These are phyloP conservation scores for Mustelus asterias DNA, from an alignment of 2,113 vertebrate genomes.

Conservation along the genomic window DNA sequence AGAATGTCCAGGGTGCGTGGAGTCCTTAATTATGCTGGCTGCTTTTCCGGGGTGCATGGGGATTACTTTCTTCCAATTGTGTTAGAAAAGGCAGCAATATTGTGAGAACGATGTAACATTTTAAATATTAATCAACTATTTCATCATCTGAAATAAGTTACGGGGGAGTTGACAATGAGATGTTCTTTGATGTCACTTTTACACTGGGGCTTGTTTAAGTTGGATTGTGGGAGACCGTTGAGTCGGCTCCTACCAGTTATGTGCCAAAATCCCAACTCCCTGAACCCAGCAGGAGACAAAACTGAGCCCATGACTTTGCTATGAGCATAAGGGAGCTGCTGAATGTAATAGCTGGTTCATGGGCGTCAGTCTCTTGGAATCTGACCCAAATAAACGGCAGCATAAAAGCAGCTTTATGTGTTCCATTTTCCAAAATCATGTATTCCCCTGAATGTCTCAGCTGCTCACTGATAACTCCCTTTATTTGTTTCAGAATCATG, in stretches of 20 bases:
- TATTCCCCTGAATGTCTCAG: slow-evolving; percentile 46
- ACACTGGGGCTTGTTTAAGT: background rate
- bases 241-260: background rate
- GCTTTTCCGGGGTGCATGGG: too few species aligned
- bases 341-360: background rate
- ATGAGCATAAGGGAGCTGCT: background rate
- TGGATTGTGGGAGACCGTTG: background rate
- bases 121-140: background rate
- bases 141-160: background rate
- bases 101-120: too few species aligned
- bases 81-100: background rate
- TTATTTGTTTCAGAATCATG: slow-evolving; percentile 55
- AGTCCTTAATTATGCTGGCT: too few species aligned
- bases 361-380: background rate
- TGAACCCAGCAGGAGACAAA: background rate
- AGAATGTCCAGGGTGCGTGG: too few species aligned
- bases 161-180: background rate
- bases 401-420: background rate
- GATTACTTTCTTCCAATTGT: background rate
- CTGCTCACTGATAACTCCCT: slow-evolving; percentile 51
- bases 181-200: background rate
- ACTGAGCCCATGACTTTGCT: background rate
- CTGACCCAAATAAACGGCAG: background rate
- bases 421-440: background rate
- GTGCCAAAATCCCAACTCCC: background rate